A percentile compares a stretch with the other conserved stretches of the same genome.
Conservation (phyloP, 2,797 vertebrate species). For the Phylloscopus collybita region DNA sequence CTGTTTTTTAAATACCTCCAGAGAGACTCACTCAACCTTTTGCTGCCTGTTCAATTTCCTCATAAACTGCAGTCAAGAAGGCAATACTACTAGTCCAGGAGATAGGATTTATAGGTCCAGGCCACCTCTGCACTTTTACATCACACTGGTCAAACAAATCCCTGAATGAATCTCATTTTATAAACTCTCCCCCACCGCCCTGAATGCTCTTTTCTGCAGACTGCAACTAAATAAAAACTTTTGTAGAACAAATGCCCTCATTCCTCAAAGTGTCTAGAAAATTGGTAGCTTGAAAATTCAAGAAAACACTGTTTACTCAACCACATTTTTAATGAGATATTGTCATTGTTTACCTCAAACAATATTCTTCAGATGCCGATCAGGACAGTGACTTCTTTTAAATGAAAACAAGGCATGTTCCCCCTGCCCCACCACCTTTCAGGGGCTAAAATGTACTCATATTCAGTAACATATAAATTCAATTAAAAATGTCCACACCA, state of each 20-base stretch:
- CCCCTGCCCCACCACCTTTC: fast-evolving
- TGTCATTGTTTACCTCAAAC: not conserved
- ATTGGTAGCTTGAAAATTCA: not conserved
- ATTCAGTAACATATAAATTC: not conserved
- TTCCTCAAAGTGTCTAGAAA: not conserved
- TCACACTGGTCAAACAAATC: not conserved
- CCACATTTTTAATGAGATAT: not conserved
- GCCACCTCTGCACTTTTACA: not conserved
- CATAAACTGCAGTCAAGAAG: slow-evolving; percentile 23
- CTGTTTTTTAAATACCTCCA: not conserved
- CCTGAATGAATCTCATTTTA: not conserved
- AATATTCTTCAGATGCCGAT: not conserved
- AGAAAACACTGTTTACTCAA: not conserved
- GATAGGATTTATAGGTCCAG: slow-evolving; percentile 23
- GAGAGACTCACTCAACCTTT: not conserved
- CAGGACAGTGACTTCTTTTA: not conserved
- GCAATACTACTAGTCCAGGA: not conserved
- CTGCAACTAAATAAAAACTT: slow-evolving; percentile 8
- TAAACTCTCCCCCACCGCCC: not conserved
- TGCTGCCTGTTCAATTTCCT: not conserved
- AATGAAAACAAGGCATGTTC: not conserved
- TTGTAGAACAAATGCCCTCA: not conserved
- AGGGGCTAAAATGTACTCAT: not conserved
- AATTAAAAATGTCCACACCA: slow-evolving; percentile 1
- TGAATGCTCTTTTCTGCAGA: slow-evolving; percentile 6